Evolutionary conservation across 1,140 invertebrate species (phyloP).

Genomic region (Arctopsyche grandis): DNA sequence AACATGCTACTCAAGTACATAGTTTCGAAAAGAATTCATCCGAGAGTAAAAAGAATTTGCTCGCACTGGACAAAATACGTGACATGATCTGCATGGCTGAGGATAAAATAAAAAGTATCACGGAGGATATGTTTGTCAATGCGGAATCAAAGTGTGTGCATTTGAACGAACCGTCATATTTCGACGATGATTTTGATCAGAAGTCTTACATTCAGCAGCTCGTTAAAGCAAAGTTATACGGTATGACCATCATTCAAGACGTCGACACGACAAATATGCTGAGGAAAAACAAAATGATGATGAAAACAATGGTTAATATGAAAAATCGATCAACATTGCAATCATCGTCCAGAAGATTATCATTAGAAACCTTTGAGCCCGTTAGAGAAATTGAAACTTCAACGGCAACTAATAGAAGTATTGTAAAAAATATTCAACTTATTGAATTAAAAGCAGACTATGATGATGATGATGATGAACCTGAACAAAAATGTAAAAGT

Average conservation of each 20-base stretch:
- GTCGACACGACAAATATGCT: constrained; percentile 29
- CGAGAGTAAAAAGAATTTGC: constrained; percentile 2
- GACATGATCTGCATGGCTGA: constrained; percentile 63
- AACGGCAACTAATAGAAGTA: too few relatives aligned
- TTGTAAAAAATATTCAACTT: constrained; percentile 1
- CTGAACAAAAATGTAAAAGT: background rate
- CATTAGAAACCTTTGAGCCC: too few relatives aligned
- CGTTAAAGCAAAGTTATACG: constrained; percentile 64
- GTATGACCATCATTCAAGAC: constrained; percentile 52
- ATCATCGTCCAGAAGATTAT: too few relatives aligned
- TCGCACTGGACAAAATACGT: constrained; percentile 57
- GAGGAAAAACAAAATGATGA: constrained; percentile 20
- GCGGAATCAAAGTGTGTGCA: constrained; percentile 58
- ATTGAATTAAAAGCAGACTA: constrained; percentile 41
- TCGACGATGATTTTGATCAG: constrained; percentile 65
- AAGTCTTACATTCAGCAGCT: constrained; percentile 64
- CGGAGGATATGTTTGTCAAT: constrained; percentile 59
- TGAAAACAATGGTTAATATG: background rate
- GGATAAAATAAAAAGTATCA: constrained; percentile 62
- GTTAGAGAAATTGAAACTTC: too few relatives aligned
- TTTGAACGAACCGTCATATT: constrained; percentile 57
- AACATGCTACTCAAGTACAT: background rate
- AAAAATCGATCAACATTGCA: constrained; percentile 14
- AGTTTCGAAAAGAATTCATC: constrained; percentile 6
- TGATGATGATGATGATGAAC: background rate